A percentile compares a stretch with the other conserved stretches of the same genome.
Evolutionary conservation across 2,797 vertebrate species (phyloP).

Genomic region (Bovichtus variegatus): DNA sequence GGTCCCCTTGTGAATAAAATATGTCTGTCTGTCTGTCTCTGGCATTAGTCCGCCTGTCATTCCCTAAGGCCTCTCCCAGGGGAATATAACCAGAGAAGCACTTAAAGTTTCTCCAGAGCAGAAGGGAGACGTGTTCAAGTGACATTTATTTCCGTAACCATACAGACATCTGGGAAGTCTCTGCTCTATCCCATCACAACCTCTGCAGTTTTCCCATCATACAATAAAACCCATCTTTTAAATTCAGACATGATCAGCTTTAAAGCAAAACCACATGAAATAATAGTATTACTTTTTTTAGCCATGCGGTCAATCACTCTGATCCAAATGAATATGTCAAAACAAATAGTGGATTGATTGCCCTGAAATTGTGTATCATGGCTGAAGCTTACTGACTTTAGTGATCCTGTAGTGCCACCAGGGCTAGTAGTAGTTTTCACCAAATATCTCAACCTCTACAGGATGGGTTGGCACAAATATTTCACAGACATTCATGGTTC

Average conservation of each 20-base stretch:
- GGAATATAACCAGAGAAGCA: constrained; percentile 41
- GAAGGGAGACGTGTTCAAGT: constrained; percentile 37
- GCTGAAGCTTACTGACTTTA: neutral
- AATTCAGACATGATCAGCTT: too few relatives aligned
- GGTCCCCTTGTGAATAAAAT: constrained; percentile 46
- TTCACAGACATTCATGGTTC: neutral
- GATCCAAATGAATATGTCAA: neutral
- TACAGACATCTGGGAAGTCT: constrained; percentile 14
- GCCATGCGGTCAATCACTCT: neutral
- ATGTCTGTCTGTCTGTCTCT: constrained; percentile 24
- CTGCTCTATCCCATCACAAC: neutral
- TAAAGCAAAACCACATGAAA: too few relatives aligned
- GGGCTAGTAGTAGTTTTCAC: neutral
- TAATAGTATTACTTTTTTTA: too few relatives aligned
- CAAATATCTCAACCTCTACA: neutral
- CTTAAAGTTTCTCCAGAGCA: constrained; percentile 44
- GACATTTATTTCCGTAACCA: constrained; percentile 28
- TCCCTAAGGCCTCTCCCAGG: constrained; percentile 17
- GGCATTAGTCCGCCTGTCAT: constrained; percentile 14
- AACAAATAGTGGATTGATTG: neutral
- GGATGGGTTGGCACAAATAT: neutral
- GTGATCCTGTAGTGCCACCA: neutral
- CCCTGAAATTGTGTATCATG: neutral
- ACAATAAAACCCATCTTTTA: constrained; percentile 2
- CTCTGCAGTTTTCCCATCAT: neutral